Base-by-base conservation (phyloP, 2,113 vertebrate genomes). In the Lampris megalopsis region DNA sequence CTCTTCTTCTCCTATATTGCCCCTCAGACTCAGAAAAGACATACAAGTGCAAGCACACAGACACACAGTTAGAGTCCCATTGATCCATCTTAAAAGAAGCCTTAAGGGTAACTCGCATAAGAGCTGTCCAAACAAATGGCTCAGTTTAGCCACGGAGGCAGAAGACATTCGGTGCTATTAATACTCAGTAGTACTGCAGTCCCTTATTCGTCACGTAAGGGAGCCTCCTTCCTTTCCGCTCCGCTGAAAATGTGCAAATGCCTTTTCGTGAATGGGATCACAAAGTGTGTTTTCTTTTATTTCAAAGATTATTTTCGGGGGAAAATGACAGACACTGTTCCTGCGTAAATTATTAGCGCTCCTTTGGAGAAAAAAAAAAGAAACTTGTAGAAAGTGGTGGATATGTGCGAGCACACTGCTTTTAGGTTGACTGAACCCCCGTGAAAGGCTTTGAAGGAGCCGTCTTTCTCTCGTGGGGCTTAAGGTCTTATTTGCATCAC, bases 61-160 rank as follows among this genome's bases (percentile, higher is more conserved):
- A 74, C 56, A 54, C 47, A 69, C 42, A 66, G 70, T 24, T 7
- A 47, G 10, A 37, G 63, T 43, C 9, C 4, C 76, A 91, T 88
- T 89, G 87, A 91, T 91, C 69, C 13, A 56, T 64, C 63, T 91
- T 86, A 86, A 91, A 91, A 87, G 73, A 88, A 80, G 71, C 82
- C 69, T 82, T 85, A 71, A 82, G 87, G 75, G 56, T 82, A 83
- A 48, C 62, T 76, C 41, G 77, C 75, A 63, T 73, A 71, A 1
- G 53, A 79, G 62, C 71, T 75, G 81, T 84, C 73, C 61, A 80
- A 77, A 83, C 61, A 86, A 82, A 80, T 71, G 61, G 66, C 71
- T 87, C 63, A n/a, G 35, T 82, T 76, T 71, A 78, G 66, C 58
- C 43, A 8, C 64, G 73, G 71, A 75, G 36, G 49, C 63, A 72